A percentile compares a stretch with the other conserved stretches of the same genome.
Evolutionary conservation across 2,888 invertebrate genomes (phyloP).

Genomic region (Pinctada fucata): DNA sequence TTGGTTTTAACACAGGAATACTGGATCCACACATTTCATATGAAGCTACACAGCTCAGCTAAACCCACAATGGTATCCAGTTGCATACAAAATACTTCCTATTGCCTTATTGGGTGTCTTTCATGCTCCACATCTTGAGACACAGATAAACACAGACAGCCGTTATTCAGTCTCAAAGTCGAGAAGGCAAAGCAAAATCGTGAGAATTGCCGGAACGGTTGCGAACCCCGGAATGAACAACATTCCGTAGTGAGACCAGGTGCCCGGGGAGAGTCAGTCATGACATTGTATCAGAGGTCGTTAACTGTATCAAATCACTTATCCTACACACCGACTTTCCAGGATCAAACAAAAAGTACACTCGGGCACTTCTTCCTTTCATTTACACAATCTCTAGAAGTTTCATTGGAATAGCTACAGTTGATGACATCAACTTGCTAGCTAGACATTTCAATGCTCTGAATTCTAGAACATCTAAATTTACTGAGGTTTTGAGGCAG

Average conservation of each 20-base stretch:
- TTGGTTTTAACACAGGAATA: not conserved
- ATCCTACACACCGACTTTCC: conserved; percentile 4
- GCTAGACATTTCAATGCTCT: conserved; percentile 33
- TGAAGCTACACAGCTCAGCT: not conserved
- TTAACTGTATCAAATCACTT: conserved; percentile 12
- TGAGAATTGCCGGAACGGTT: too few species aligned
- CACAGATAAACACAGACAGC: not conserved
- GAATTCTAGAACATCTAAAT: conserved; percentile 6
- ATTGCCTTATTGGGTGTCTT: conserved; percentile 2
- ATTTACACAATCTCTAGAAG: conserved; percentile 15
- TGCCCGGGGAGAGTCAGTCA: too few species aligned
- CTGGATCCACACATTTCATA: conserved; percentile 20
- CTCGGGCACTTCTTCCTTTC: conserved; percentile 20
- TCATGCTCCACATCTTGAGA: not conserved
- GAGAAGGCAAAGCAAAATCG: too few species aligned
- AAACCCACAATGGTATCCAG: not conserved
- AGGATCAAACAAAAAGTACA: not conserved
- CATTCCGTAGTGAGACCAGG: too few species aligned
- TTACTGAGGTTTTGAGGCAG: conserved; percentile 13
- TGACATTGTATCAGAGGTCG: not conserved
- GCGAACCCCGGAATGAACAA: too few species aligned
- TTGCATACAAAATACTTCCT: not conserved
- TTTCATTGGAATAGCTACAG: conserved; percentile 31
- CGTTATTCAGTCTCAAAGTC: too few species aligned
- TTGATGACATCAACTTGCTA: conserved; percentile 27